Evolutionary conservation across 2,888 invertebrate genomes (phyloP).

Genomic region (Tinea semifulvella): DNA sequence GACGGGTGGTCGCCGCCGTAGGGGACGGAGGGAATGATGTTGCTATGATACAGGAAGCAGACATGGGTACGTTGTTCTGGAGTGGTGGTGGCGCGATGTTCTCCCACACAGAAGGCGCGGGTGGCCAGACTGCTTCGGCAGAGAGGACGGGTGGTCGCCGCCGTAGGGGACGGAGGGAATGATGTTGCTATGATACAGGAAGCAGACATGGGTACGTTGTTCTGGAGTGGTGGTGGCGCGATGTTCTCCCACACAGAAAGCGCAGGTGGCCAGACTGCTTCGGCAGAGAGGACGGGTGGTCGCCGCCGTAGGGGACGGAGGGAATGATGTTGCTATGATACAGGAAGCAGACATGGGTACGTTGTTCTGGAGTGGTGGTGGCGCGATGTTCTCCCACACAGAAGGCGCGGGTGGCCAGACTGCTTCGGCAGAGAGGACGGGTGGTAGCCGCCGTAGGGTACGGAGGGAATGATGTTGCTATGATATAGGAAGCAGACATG

Average conservation of each 20-base stretch:
- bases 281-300: conserved; percentile 69
- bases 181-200: conserved; percentile 97
- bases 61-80: conserved; percentile 81
- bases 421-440: conserved; percentile 44
- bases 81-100: conserved; percentile 91
- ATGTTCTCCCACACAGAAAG: conserved; percentile 92
- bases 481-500: conserved; percentile 97
- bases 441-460: conserved; percentile 97
- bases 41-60: conserved; percentile 95
- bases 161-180: conserved; percentile 98
- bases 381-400: conserved; percentile 93
- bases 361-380: conserved; percentile 79
- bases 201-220: conserved; percentile 81
- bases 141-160: conserved; percentile 77
- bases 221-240: conserved; percentile 89
- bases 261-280: conserved; percentile 67
- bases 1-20: conserved; percentile 87
- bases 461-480: conserved; percentile 94
- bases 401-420: conserved; percentile 76
- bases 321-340: conserved; percentile 96
- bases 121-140: conserved; percentile 62
- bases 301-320: conserved; percentile 97
- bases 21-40: conserved; percentile 99
- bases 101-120: conserved; percentile 89
- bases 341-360: conserved; percentile 93